Base-by-base conservation (phyloP, 1,140 invertebrate species). In the Anastatus disparis region DNA sequence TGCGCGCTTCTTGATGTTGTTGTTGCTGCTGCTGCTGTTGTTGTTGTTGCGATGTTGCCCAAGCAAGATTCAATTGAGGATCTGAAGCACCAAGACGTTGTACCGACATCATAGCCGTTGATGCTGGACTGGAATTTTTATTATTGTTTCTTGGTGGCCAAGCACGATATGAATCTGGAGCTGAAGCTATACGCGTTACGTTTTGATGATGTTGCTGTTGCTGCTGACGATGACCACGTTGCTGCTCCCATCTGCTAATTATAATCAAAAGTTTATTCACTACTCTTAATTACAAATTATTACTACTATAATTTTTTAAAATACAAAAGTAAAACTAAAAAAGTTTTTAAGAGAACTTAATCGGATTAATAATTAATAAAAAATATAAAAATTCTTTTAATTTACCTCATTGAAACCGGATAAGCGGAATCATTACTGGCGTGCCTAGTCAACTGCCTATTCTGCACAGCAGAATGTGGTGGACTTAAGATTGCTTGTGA, bases 141-240 rank as follows among this genome's bases (percentile, higher is more conserved):
- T n/a, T 26, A 10, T 15, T 8, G n/a, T n/a, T 26, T 48, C 58
- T 20, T 13, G 82, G 85, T 66, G 82, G 87, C 88, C 84, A 88
- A 68, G 78, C 88, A 73, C 82, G 85, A 81, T 86, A 89, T 1
- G 89, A 89, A 77, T 91, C 91, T 3, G 94, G 94, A 3, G 93
- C 93, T 10, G 93, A 95, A 1, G 92, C 92, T 20, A 93, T 94
- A 29, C 94, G 88, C 8, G 90, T 91, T 13, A 93, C 90, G 74
- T 89, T 88, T 72, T 87, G 86, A 35, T 84, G 82, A 62, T 76
- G 76, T 7, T 80, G 75, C 38, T 77, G 76, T 20, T 72, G 71
- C 22, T 84, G 80, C 1, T 75, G 74, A 77, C 17, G 48, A 20
- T 50, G 13, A n/a, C n/a, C n/a, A 38, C 75, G 74, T 13, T 75